These are phyloP conservation scores for Chroicocephalus ridibundus DNA, from an alignment of 2,113 vertebrate genomes.

Conservation along the genomic window DNA sequence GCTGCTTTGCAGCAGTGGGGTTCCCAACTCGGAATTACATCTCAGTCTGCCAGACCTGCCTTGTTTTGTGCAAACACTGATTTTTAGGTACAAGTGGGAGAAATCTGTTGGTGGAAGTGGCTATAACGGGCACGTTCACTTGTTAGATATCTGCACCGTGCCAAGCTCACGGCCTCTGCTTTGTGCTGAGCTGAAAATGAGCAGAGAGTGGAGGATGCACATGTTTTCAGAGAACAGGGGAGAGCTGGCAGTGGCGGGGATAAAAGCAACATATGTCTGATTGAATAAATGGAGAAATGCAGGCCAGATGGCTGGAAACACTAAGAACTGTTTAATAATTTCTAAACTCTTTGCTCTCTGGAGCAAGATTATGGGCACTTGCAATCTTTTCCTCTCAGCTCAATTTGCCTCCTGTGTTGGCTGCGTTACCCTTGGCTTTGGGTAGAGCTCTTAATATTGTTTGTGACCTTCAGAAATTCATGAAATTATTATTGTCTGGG, in stretches of 20 bases:
- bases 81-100: neutral
- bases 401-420: neutral
- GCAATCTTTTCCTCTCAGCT: neutral
- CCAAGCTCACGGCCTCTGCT: neutral
- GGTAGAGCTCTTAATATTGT: neutral
- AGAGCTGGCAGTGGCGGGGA: constrained; percentile 12
- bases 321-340: neutral
- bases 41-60: neutral
- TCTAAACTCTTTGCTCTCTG: neutral
- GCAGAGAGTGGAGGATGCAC: neutral
- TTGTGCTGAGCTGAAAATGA: neutral
- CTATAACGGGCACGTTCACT: neutral
- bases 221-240: neutral
- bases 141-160: neutral
- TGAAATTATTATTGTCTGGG: neutral
- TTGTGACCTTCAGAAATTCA: neutral
- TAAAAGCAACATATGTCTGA: constrained; percentile 41
- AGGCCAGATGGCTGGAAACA: constrained; percentile 58
- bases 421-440: neutral
- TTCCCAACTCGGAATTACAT: neutral
- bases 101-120: neutral
- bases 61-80: neutral
- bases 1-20: neutral
- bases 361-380: neutral
- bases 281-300: constrained; percentile 27